Base-by-base conservation (phyloP, 2,888 invertebrate species). In the Heliconius cydno region DNA sequence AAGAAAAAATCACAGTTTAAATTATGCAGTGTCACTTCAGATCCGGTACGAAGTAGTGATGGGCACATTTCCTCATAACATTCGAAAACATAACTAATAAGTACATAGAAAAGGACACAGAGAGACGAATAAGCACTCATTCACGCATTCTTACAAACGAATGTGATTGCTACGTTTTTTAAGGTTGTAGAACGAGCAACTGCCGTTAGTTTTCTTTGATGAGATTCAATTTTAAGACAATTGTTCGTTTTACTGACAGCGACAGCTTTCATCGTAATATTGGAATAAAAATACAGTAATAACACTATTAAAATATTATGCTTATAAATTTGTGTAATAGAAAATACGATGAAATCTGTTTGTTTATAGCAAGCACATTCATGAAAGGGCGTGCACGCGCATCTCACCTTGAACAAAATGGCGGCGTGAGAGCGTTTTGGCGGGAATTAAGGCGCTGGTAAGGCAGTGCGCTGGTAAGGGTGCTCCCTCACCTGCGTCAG, bases 401-500 rank as follows among this genome's bases (percentile, higher is more conserved):
- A 90, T 92, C 95, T 95, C 95, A 95, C 95, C 95, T 95, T 94
- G 92, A 93, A 94, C 91, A 94, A 93, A 93, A 93, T 94, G 94
- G 94, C 93, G 94, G 93, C 93, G 93, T 92, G 93, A 92, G 93
- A 93, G 92, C 91, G 90, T 89, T 88, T 91, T 91, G 90, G 91
- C 92, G 91, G 92, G 92, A 88, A 90, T 91, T 95, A 95, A 96
- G 97, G 97, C 97, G 97, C 97, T 95, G 96, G 98, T 91, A 95
- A 92, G 90, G 94, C 94, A 84, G 94, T 98, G 97, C 98, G 98
- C 97, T 98, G 98, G 97, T 99, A 99, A 96, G 99, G 99, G 97
- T 99, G 98, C 96, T 98, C 98, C 97, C 99, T 96, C 95, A 97
- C 96, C 95, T 98, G 97, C 96, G 97, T 97, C 96, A 98, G 96